Percentiles rank a stretch among this genome's conserved stretches.
Conservation (phyloP, 2,113 vertebrate genomes). For the Dasyprocta punctata region DNA sequence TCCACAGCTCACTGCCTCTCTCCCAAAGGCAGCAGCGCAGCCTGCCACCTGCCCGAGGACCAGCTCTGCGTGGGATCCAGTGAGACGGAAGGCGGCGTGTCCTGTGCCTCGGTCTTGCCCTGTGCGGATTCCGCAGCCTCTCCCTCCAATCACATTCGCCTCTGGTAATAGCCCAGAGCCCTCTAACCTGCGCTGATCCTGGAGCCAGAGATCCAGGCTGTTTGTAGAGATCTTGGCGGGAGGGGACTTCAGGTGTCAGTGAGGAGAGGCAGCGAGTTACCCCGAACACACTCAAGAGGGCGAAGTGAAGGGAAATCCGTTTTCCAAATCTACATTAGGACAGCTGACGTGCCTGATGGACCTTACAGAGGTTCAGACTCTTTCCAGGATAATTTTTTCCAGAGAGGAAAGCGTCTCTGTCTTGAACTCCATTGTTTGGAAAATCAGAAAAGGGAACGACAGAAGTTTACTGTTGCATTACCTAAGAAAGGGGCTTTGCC, state of each 20-base stretch:
- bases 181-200: constrained; percentile 53
- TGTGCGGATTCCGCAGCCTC: background rate
- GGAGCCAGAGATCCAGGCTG: constrained; percentile 59
- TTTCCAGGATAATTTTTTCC: background rate
- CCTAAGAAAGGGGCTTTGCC: background rate
- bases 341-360: background rate
- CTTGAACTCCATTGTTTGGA: background rate
- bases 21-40: background rate
- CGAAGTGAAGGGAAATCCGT: constrained; percentile 43
- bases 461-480: constrained; percentile 3
- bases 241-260: constrained; percentile 53
- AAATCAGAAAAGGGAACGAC: constrained; percentile 2
- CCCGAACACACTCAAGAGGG: background rate
- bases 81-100: background rate
- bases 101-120: background rate
- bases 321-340: constrained; percentile 43
- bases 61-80: background rate
- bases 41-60: background rate
- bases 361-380: background rate
- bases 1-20: background rate
- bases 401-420: constrained; percentile 5
- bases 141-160: background rate
- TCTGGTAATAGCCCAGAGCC: too few relatives aligned
- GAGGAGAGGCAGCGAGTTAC: constrained; percentile 1
- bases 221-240: constrained; percentile 71